These are phyloP conservation scores for Leucophora obtusa DNA, from an alignment of 2,888 invertebrate species.

Conservation along the genomic window DNA sequence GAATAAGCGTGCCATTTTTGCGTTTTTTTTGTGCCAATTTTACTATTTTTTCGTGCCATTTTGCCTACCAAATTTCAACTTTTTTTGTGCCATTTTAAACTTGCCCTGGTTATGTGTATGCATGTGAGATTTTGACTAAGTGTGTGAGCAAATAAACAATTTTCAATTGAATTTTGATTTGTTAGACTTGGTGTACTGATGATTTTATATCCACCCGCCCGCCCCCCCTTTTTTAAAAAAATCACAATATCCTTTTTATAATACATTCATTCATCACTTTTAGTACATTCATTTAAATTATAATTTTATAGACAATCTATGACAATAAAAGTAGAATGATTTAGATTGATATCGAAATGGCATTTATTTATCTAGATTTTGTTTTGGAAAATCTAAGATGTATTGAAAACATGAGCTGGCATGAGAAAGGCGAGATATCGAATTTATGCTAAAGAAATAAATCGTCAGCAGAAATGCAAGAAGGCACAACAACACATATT, in stretches of 20 bases:
- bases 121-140: neutral
- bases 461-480: no score
- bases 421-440: no score
- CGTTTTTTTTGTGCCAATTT: no score
- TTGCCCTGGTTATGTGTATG: neutral
- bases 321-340: neutral
- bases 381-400: neutral
- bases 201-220: neutral
- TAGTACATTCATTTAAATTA: slow-evolving; percentile 14
- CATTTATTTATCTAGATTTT: neutral
- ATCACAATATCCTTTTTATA: slow-evolving; percentile 35
- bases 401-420: neutral
- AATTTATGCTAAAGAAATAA: no score
- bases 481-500: no score
- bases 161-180: slow-evolving; percentile 29
- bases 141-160: slow-evolving; percentile 21
- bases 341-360: neutral
- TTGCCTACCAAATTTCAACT: no score
- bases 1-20: no score
- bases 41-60: no score
- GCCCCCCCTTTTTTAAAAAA: neutral
- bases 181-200: slow-evolving; percentile 26
- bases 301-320: slow-evolving; percentile 31
- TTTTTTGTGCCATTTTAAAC: no score
- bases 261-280: neutral